Percentiles rank a stretch among this genome's conserved stretches.
These are phyloP conservation scores for Odontophorus gujanensis DNA, from an alignment of 2,113 vertebrate genomes.

Conservation along the genomic window DNA sequence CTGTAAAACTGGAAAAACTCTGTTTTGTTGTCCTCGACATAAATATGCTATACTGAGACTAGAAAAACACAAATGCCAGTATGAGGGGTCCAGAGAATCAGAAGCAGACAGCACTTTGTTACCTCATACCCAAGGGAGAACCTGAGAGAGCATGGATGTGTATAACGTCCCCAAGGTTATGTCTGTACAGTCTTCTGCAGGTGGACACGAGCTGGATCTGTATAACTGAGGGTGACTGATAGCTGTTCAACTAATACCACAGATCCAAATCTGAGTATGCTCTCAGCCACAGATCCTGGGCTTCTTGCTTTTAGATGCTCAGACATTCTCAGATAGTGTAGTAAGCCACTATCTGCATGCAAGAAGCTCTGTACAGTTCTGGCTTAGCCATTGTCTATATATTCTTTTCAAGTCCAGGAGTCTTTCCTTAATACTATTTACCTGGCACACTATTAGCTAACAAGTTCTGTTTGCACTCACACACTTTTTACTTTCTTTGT, in stretches of 20 bases:
- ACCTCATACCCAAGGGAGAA: rapidly evolving
- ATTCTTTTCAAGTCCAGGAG: neutral
- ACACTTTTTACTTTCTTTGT: neutral
- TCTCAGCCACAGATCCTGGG: neutral
- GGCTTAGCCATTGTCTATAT: neutral
- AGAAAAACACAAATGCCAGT: rapidly evolving
- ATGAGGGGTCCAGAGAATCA: neutral
- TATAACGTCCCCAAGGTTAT: neutral
- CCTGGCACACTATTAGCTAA: neutral
- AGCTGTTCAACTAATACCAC: neutral
- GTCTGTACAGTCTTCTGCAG: neutral
- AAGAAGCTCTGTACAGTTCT: neutral
- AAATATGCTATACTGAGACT: neutral
- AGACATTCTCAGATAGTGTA: neutral
- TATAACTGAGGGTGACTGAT: too few relatives aligned
- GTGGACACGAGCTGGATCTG: neutral
- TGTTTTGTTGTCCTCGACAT: neutral
- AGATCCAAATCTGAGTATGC: neutral
- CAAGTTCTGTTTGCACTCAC: neutral
- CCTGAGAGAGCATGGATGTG: neutral
- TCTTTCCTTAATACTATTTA: neutral
- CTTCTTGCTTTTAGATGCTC: neutral
- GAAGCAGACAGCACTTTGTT: neutral
- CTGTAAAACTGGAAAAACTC: neutral
- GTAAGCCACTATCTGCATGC: neutral